Base-by-base conservation (phyloP, 2,113 vertebrate species). In the Thalassarche chlororhynchos region DNA sequence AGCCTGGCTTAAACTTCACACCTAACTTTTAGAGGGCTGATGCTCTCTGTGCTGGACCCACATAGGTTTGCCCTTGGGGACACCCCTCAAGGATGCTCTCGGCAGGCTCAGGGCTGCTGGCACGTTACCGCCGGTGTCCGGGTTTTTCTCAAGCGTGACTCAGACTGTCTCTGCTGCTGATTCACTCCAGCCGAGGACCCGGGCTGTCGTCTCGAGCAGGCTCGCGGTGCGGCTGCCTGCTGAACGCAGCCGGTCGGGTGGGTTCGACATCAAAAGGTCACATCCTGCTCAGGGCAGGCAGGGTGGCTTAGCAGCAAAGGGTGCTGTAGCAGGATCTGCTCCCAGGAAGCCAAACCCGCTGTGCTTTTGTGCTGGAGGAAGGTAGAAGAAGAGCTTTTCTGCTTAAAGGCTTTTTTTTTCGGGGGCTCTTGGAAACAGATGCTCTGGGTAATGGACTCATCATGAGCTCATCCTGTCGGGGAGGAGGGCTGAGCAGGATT, bases 131-230 rank as follows among this genome's bases (percentile, higher is more conserved):
- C 49, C 0, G 3, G 29, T 61, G 55, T 5, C 75, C 36, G 2
- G 52, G 11, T 80, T 76, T 32, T 78, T 34, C 83, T 86, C 85
- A 13, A 25, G 94, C 34, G 86, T 97, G 97, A 97, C 95, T 95
- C 95, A 95, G 94, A 74, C 86, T 89, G 79, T 47, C 64, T 92
- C 49, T 68, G 90, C 93, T 97, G 96, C 95, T 97, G 96, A 97
- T 95, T 97, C 97, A 96, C 92, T 92, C 95, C 90, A n/a, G 90
- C 86, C 49, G 0, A 54, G 77, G 80, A 71, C 60, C 60, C 0
- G 38, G 44, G 93, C 85, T 90, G 75, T 52, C 12, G 8, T 38
- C 88, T 34, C 23, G 13, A 80, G 84, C 91, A 4, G 66, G 20
- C 54, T 88, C 34, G 0, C 10, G 9, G 68, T 7, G 29, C 12